Base-by-base conservation (phyloP, 2,888 invertebrate genomes). In the Ochropacha duplaris region DNA sequence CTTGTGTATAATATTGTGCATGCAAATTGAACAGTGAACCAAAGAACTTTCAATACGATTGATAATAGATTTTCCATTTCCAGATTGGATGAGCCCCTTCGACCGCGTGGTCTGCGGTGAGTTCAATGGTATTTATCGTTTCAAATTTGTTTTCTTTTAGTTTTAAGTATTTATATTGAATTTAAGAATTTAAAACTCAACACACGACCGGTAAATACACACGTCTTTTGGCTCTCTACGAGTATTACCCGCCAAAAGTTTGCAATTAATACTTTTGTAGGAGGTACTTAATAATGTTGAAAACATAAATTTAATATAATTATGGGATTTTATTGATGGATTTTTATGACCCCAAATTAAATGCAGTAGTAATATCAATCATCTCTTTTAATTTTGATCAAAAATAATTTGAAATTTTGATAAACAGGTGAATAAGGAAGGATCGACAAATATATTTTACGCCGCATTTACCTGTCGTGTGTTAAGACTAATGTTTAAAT, bases 1-100 rank as follows among this genome's bases (percentile, higher is more conserved):
- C 61, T 58, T 64, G 39, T 57, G 51, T 68, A n/a, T n/a, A n/a
- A n/a, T n/a, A 72, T 83, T 81, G 68, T 84, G 88, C 87, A 90
- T 90, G 88, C 62, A 60, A 73, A 68, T 78, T 76, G 84, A 78
- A 86, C 86, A 19, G n/a, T 44, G 73, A 80, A 84, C 81, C 81
- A 84, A 79, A 78, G 89, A 87, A 88, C 87, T 87, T 88, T 87
- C 92, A 88, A 89, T 92, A 88, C 93, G 87, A 93, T 93, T 93
- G 93, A 93, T 93, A 93, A 93, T 92, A 93, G 93, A 93, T 92
- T 93, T 90, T 93, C 93, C 90, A 93, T 94, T 96, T 96, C 88
- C 96, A 97, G 97, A 97, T 95, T 97, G 97, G 97, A 97, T 97
- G 97, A 97, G 96, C 94, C 97, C 97, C 86, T 97, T 97, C 94